A percentile compares a stretch with the other conserved stretches of the same genome.
phyloP scores from a whole-genome alignment of 2,888 invertebrate species.

The Drosophila rellima region DNA sequence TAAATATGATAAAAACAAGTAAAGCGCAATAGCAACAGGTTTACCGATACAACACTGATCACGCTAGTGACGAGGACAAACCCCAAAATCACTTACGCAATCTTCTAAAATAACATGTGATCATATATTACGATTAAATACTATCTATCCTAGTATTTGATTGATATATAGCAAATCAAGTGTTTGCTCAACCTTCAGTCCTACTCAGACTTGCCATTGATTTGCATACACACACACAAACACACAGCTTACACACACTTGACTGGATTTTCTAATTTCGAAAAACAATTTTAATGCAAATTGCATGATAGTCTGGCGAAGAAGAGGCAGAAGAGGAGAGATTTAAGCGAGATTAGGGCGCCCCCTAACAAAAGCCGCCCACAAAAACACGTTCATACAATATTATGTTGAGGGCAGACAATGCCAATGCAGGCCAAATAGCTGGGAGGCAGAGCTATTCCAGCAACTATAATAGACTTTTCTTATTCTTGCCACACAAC shows the following conservation, averaged over 20 bases:
- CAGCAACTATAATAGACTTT: slow-evolving; percentile 78
- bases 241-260: slow-evolving; percentile 36
- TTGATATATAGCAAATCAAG: not conserved
- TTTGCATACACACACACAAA: slow-evolving; percentile 1
- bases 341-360: slow-evolving; percentile 8
- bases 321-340: slow-evolving; percentile 10
- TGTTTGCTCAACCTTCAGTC: not conserved
- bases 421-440: slow-evolving; percentile 60
- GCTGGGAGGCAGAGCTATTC: slow-evolving; percentile 75
- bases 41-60: too few relatives aligned
- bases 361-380: slow-evolving; percentile 68
- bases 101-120: too few relatives aligned
- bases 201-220: not conserved
- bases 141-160: not conserved
- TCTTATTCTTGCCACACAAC: slow-evolving; percentile 80
- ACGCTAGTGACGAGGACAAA: too few relatives aligned
- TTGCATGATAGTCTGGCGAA: slow-evolving; percentile 48
- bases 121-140: not conserved
- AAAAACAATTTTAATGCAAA: slow-evolving; percentile 71
- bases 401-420: slow-evolving; percentile 64
- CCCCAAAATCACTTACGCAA: too few relatives aligned
- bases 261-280: slow-evolving; percentile 73
- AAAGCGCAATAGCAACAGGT: too few relatives aligned
- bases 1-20: too few relatives aligned
- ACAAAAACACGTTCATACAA: slow-evolving; percentile 49